A percentile compares a stretch with the other conserved stretches of the same genome.
phyloP scores from a whole-genome alignment of 2,888 invertebrate genomes.

The Enchytraeus crypticus region DNA sequence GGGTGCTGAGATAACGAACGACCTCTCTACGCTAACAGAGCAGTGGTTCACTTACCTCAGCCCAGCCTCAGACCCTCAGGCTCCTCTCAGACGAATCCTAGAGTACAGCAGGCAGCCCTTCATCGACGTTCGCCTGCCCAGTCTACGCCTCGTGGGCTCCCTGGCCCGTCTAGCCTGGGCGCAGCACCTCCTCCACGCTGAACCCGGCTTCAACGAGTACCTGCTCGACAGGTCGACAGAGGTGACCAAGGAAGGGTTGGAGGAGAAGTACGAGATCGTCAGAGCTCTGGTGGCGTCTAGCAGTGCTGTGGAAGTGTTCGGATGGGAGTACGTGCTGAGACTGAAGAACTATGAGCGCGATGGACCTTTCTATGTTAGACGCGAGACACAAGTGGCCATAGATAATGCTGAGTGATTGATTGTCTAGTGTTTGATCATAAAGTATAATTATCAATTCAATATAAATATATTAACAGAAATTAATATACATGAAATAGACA shows the following conservation, averaged over 20 bases:
- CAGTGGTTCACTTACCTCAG: constrained; percentile 58
- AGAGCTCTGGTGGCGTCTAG: constrained; percentile 41
- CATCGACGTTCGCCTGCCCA: constrained; percentile 64
- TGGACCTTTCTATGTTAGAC: constrained; percentile 67
- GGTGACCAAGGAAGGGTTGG: constrained; percentile 63
- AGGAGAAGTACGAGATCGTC: constrained; percentile 67
- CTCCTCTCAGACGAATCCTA: constrained; percentile 58
- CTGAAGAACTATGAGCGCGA: constrained; percentile 64
- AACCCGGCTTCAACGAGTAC: constrained; percentile 69
- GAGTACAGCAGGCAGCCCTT: constrained; percentile 68
- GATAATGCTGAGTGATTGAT: constrained; percentile 49
- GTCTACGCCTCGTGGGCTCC: constrained; percentile 57
- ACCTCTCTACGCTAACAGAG: constrained; percentile 52
- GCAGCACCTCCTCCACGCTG: constrained; percentile 61
- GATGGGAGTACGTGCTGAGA: constrained; percentile 54
- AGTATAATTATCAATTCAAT: too few species aligned
- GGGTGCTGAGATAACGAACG: constrained; percentile 50
- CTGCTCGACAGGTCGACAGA: constrained; percentile 66
- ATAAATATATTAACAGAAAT: too few species aligned
- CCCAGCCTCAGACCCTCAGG: constrained; percentile 38
- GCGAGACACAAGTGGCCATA: constrained; percentile 64
- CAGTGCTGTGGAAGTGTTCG: constrained; percentile 54
- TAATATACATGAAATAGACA: too few species aligned
- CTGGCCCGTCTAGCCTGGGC: constrained; percentile 71
- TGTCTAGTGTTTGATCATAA: too few species aligned